Percentiles rank a stretch among this genome's conserved stretches.
phyloP scores from a whole-genome alignment of 1,140 invertebrate species.

The Microplitis demolitor region DNA sequence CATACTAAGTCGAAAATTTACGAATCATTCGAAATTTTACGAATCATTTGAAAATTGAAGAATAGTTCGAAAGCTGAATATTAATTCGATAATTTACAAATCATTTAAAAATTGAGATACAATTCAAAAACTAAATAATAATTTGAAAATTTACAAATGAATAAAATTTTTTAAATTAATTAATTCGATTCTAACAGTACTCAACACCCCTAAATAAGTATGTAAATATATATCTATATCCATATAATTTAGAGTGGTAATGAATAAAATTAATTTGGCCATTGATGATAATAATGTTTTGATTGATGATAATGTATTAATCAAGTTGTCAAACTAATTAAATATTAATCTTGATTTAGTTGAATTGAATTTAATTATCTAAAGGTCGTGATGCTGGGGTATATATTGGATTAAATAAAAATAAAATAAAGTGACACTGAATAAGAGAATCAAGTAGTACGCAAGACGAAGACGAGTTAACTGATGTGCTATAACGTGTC shows the following conservation, averaged over 20 bases:
- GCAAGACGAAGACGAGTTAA: constrained; percentile 33
- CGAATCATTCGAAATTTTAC: too few species aligned
- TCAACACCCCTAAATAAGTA: too few species aligned
- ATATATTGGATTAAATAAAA: neutral
- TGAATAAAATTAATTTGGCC: neutral
- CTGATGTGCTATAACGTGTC: constrained; percentile 18
- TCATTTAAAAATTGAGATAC: too few species aligned
- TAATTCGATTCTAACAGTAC: too few species aligned
- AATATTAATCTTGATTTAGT: constrained; percentile 7
- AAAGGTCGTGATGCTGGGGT: neutral
- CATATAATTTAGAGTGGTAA: neutral
- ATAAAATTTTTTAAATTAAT: too few species aligned
- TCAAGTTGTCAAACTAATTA: constrained; percentile 7
- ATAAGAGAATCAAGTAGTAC: neutral
- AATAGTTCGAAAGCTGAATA: too few species aligned
- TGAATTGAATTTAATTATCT: neutral
- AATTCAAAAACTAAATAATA: too few species aligned
- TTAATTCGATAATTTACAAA: too few species aligned
- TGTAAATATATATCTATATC: neutral
- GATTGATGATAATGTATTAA: neutral
- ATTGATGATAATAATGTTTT: neutral
- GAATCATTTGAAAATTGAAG: too few species aligned
- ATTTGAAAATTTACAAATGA: too few species aligned
- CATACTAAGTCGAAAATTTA: too few species aligned
- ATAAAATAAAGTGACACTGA: neutral